Percentiles rank a stretch among this genome's conserved stretches.
phyloP scores from a whole-genome alignment of 2,797 vertebrate genomes.

The Muscicapa striata region DNA sequence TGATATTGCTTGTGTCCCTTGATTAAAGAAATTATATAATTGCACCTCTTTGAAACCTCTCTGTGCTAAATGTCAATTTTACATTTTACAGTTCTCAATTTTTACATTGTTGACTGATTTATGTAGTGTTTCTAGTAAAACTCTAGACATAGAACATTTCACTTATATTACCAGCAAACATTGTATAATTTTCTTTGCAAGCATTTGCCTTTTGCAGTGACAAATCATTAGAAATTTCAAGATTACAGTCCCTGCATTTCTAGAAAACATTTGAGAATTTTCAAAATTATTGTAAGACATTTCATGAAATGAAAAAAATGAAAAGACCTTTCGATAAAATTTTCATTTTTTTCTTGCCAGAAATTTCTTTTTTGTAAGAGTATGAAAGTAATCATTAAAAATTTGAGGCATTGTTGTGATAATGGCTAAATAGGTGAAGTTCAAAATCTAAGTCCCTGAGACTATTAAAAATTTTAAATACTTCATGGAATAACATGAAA shows the following conservation, averaged over 20 bases:
- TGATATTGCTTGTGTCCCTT: not conserved
- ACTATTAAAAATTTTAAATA: not conserved
- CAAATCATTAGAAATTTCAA: not conserved
- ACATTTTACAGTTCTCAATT: not conserved
- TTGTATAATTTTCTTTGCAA: not conserved
- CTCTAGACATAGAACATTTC: not conserved
- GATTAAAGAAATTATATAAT: not conserved
- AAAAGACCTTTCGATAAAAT: not conserved
- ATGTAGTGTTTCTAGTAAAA: not conserved
- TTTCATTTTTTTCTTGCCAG: not conserved
- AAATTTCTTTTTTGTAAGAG: not conserved
- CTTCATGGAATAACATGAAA: not conserved
- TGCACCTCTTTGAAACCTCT: not conserved
- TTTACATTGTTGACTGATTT: not conserved
- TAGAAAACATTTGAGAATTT: not conserved
- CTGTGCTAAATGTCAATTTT: not conserved
- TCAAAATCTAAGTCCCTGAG: not conserved
- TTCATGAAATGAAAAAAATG: not conserved
- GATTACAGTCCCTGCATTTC: not conserved
- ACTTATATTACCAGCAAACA: not conserved
- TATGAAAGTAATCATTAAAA: not conserved
- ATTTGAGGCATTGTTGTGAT: not conserved
- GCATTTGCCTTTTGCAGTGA: not conserved
- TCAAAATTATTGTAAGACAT: not conserved
- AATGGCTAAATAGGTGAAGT: not conserved